Conservation (phyloP, 2,113 vertebrate genomes). For the Stegostoma tigrinum region DNA sequence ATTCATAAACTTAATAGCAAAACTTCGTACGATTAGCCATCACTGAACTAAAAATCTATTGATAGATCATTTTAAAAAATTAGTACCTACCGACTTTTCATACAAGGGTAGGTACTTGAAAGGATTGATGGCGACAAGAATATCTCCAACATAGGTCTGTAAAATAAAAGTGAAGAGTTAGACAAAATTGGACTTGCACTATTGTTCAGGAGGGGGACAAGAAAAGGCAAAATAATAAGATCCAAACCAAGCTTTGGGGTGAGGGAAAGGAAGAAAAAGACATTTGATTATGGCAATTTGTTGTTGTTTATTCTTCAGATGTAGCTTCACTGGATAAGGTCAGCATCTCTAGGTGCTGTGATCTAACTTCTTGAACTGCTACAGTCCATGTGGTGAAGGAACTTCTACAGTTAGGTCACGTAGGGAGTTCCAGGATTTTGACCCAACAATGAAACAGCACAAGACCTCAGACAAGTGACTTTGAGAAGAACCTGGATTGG, state of each 20-base stretch:
- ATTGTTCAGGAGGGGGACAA: background rate
- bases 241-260: background rate
- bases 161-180: constrained; percentile 1
- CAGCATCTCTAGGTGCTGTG: background rate
- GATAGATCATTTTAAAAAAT: background rate
- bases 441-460: background rate
- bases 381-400: background rate
- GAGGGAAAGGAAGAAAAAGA: background rate
- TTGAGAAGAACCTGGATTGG: background rate
- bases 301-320: background rate
- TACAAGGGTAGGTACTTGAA: constrained; percentile 57
- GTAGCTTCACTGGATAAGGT: background rate
- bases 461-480: background rate
- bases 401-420: background rate
- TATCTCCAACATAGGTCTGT: constrained; percentile 59
- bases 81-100: constrained; percentile 48
- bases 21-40: background rate
- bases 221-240: background rate
- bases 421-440: background rate
- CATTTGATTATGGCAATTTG: background rate
- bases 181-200: too few species aligned
- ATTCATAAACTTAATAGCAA: background rate
- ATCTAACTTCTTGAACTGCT: background rate
- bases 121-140: constrained; percentile 57
- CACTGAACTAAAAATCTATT: background rate